Evolutionary conservation across 2,113 vertebrate species (phyloP).

Genomic region (Etheostoma cragini): DNA sequence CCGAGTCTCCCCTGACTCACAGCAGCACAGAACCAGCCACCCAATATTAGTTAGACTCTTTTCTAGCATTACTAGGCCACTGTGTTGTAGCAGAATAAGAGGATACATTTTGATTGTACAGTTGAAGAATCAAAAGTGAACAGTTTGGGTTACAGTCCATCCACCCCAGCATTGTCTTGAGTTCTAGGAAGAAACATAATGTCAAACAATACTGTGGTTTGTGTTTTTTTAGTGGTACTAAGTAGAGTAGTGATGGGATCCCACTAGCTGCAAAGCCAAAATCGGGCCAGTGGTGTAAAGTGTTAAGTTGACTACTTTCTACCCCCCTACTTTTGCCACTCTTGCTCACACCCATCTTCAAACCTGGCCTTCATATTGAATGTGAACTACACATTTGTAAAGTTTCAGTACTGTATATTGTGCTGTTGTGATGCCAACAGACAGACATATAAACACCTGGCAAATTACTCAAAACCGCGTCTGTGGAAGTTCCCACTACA

Average conservation of each 20-base stretch:
- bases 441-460: too few species aligned
- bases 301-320: too few species aligned
- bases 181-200: constrained; percentile 30
- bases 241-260: neutral
- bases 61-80: constrained; percentile 50
- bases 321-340: too few species aligned
- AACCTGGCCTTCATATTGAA: too few species aligned
- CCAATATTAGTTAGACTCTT: constrained; percentile 27
- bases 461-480: too few species aligned
- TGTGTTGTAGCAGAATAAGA: constrained; percentile 28
- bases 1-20: constrained; percentile 10
- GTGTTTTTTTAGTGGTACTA: constrained; percentile 17
- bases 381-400: too few species aligned
- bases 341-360: too few species aligned
- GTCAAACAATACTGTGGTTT: constrained; percentile 37
- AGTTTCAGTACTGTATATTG: too few species aligned
- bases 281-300: too few species aligned
- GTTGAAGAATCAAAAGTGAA: constrained; percentile 47
- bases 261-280: too few species aligned
- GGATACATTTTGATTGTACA: constrained; percentile 45
- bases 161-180: constrained; percentile 8
- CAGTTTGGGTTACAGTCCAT: constrained; percentile 37
- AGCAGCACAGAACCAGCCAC: constrained; percentile 44
- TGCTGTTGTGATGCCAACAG: too few species aligned
- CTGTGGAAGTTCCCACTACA: too few species aligned